Evolutionary conservation across 2,888 invertebrate genomes (phyloP).

Genomic region (Acanthosepion lycidas): DNA sequence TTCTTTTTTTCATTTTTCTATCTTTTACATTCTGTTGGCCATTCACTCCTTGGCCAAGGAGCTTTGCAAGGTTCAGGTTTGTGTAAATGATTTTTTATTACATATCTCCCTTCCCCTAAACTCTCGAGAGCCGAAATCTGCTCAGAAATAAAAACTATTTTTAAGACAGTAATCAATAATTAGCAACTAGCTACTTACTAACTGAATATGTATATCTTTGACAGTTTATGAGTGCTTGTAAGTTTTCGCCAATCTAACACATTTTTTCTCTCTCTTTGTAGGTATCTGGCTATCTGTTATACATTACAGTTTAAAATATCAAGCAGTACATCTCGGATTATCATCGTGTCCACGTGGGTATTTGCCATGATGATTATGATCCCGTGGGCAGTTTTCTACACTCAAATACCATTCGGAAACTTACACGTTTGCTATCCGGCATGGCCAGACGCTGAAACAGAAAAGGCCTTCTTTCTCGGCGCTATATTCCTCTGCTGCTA

Average conservation of each 20-base stretch:
- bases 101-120: too few relatives aligned
- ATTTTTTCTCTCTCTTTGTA: conserved; percentile 76
- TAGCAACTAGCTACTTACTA: too few relatives aligned
- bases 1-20: too few relatives aligned
- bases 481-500: conserved; percentile 92
- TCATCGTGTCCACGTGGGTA: conserved; percentile 92
- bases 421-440: conserved; percentile 68
- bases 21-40: too few relatives aligned
- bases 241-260: not conserved
- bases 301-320: conserved; percentile 93
- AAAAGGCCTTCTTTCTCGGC: conserved; percentile 88
- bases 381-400: conserved; percentile 93
- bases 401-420: conserved; percentile 71
- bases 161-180: too few relatives aligned
- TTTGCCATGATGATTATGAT: conserved; percentile 88
- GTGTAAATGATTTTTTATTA: too few relatives aligned
- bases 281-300: conserved; percentile 97
- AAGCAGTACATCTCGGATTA: conserved; percentile 87
- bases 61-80: too few relatives aligned
- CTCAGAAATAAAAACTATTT: too few relatives aligned
- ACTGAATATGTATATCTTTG: too few relatives aligned
- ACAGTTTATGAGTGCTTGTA: not conserved
- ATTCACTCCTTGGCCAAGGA: too few relatives aligned
- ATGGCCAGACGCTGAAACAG: conserved; percentile 89
- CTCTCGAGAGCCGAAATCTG: too few relatives aligned